Conservation (phyloP, 2,113 vertebrate genomes). For the Eudyptes chrysolophus region DNA sequence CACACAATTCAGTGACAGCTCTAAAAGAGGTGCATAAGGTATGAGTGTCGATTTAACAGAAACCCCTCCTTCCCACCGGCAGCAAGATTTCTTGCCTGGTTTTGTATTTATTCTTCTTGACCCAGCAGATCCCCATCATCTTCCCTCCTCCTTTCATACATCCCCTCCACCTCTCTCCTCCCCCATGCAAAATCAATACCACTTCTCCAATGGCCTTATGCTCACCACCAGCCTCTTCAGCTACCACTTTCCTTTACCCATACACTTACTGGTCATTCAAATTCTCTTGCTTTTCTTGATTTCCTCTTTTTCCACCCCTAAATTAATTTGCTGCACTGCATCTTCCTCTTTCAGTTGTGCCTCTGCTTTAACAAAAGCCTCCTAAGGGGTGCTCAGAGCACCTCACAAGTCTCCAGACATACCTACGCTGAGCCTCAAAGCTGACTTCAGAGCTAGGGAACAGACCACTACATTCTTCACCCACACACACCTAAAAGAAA, state of each 20-base stretch:
- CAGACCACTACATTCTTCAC: background rate
- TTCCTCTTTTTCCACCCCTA: background rate
- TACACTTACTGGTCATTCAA: background rate
- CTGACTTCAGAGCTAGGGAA: background rate
- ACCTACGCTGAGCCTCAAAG: background rate
- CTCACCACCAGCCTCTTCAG: background rate
- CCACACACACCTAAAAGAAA: background rate
- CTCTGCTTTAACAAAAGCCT: background rate
- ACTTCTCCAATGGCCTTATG: background rate
- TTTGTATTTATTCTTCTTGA: background rate
- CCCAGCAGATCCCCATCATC: background rate
- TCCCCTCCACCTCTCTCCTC: background rate
- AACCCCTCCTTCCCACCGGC: background rate
- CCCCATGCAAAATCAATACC: background rate
- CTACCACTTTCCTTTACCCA: background rate
- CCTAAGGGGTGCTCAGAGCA: background rate
- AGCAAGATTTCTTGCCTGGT: background rate
- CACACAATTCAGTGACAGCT: background rate
- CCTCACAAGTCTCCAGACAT: background rate
- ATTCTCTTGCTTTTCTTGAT: background rate
- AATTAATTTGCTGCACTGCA: background rate
- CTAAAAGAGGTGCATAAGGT: background rate
- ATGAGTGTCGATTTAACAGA: background rate
- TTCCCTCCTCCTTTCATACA: background rate
- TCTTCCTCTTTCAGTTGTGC: background rate